phyloP scores from a whole-genome alignment of 1,140 invertebrate genomes.

The Lordiphosa stackelbergi region DNA sequence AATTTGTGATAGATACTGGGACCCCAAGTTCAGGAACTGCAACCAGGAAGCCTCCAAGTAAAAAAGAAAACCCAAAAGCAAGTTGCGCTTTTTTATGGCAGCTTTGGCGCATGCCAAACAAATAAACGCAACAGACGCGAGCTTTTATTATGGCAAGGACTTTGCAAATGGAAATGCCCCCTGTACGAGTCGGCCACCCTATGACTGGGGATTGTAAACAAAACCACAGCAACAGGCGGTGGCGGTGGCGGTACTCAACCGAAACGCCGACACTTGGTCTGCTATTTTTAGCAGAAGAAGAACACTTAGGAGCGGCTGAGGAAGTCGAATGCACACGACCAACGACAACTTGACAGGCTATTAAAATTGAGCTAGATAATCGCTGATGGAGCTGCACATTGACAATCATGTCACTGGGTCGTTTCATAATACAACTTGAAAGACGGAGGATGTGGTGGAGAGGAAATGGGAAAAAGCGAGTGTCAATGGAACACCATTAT shows the following conservation, averaged over 20 bases:
- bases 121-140: constrained; percentile 27
- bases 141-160: constrained; percentile 39
- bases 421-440: background rate
- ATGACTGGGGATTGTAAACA: constrained; percentile 29
- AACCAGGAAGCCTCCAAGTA: constrained; percentile 15
- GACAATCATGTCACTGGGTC: constrained; percentile 45
- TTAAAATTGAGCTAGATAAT: constrained; percentile 41
- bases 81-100: constrained; percentile 11
- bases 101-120: constrained; percentile 17
- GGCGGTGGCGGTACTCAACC: constrained; percentile 12
- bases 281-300: constrained; percentile 32
- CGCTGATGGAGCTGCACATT: constrained; percentile 22
- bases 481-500: too few relatives aligned
- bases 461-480: too few relatives aligned
- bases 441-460: too few relatives aligned
- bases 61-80: constrained; percentile 7
- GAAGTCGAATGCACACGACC: constrained; percentile 4
- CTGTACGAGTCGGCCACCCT: constrained; percentile 25
- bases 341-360: constrained; percentile 29
- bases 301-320: constrained; percentile 3
- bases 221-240: constrained; percentile 43
- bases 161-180: constrained; percentile 16
- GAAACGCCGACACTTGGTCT: constrained; percentile 19
- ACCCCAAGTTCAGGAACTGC: constrained; percentile 1
- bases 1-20: constrained; percentile 62